Evolutionary conservation across 2,888 invertebrate genomes (phyloP).

Genomic region (Dasysyrphus tricinctus): DNA sequence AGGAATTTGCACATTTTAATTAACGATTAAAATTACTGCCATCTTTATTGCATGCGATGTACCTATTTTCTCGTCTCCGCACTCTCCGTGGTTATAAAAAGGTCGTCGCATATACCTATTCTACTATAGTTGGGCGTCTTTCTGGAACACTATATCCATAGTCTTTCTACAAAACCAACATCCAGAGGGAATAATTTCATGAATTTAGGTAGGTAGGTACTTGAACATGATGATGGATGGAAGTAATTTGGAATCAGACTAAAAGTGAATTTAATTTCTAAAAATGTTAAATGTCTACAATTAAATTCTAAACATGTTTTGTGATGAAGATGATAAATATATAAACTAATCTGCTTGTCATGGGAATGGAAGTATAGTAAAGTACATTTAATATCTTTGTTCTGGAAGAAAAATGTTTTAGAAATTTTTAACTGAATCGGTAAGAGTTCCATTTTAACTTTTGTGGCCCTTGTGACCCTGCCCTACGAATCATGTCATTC

Average conservation of each 20-base stretch:
- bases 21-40: conserved; percentile 77
- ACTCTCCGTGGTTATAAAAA: conserved; percentile 26
- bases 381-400: conserved; percentile 1
- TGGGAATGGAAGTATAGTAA: too few relatives aligned
- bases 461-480: too few relatives aligned
- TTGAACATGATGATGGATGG: conserved; percentile 36
- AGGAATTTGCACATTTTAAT: conserved; percentile 76
- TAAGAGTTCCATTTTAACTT: too few relatives aligned
- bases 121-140: conserved; percentile 34
- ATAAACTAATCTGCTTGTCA: background rate
- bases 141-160: background rate
- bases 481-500: too few relatives aligned
- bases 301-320: conserved; percentile 11
- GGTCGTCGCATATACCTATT: conserved; percentile 32
- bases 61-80: background rate
- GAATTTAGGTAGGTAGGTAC: conserved; percentile 33
- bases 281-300: conserved; percentile 21
- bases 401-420: background rate
- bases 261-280: conserved; percentile 17
- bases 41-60: conserved; percentile 72
- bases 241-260: conserved; percentile 38
- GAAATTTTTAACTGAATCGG: too few relatives aligned
- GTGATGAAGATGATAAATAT: conserved; percentile 6
- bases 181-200: conserved; percentile 26
- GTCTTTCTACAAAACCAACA: conserved; percentile 3